Conservation (phyloP, 1,140 invertebrate species). For the Elysia chlorotica region DNA sequence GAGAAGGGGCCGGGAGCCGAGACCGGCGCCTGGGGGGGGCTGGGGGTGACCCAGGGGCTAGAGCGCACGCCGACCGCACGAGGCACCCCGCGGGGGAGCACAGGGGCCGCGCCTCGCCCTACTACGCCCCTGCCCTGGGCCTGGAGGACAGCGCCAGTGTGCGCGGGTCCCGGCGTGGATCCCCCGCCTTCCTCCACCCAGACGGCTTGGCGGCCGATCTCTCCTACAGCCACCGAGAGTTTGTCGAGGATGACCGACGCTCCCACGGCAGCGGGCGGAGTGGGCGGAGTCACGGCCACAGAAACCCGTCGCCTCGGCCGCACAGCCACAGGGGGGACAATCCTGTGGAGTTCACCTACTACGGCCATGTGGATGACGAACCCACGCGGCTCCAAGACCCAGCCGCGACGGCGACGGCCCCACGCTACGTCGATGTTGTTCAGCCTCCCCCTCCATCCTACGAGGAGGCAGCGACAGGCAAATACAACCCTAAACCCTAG, state of each 20-base stretch:
- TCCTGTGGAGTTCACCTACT: background rate
- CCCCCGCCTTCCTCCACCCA: too few relatives aligned
- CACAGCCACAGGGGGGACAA: background rate
- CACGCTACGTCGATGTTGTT: too few relatives aligned
- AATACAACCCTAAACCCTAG: background rate
- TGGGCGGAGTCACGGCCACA: background rate
- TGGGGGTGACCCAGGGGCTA: background rate
- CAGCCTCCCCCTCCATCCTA: constrained; percentile 13
- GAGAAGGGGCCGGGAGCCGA: background rate
- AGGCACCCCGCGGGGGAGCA: constrained; percentile 4
- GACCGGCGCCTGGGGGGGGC: too few relatives aligned
- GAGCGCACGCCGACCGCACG: background rate
- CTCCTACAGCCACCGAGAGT: background rate
- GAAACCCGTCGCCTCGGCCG: background rate
- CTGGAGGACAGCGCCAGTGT: constrained; percentile 1
- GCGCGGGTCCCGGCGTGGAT: background rate
- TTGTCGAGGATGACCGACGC: background rate
- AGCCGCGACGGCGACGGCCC: too few relatives aligned
- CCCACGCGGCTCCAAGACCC: background rate
- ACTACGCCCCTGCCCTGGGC: background rate
- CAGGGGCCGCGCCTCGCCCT: background rate
- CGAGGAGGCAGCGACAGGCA: constrained; percentile 9
- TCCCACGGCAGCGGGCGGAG: background rate
- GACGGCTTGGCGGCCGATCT: background rate
- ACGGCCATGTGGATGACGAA: background rate